A percentile compares a stretch with the other conserved stretches of the same genome.
phyloP scores from a whole-genome alignment of 2,797 vertebrate genomes.

The Myripristis jacobus region DNA sequence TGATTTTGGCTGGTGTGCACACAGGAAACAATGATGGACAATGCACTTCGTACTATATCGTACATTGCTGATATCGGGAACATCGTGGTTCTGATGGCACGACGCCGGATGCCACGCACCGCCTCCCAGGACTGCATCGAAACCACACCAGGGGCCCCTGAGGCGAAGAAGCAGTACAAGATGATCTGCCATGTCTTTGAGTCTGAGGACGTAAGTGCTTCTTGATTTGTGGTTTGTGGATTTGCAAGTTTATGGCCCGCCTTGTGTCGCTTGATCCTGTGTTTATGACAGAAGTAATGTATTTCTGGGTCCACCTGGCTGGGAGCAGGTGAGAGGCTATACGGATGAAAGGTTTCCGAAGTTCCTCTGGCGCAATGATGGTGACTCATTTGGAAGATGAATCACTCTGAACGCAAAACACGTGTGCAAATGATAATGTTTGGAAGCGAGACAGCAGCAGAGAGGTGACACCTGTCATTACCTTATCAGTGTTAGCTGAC shows the following conservation, averaged over 20 bases:
- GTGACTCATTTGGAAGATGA: conserved; percentile 18
- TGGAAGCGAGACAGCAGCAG: background rate
- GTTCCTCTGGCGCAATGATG: background rate
- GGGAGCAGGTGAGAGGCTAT: background rate
- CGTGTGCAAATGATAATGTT: background rate
- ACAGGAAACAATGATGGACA: conserved; percentile 99
- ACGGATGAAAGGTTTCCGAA: background rate
- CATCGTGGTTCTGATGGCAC: conserved; percentile 97
- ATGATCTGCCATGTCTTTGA: conserved; percentile 99
- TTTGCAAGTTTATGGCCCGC: conserved; percentile 4
- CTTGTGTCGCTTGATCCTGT: background rate
- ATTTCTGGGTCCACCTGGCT: background rate
- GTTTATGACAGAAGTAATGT: background rate
- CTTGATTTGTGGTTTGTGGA: conserved; percentile 2
- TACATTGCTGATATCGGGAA: conserved; percentile 98
- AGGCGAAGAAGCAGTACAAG: conserved; percentile 98
- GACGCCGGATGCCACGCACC: conserved; percentile 94
- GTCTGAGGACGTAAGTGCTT: conserved; percentile 94
- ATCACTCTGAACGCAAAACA: conserved; percentile 12
- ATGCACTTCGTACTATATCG: conserved; percentile 96
- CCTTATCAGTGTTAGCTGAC: background rate
- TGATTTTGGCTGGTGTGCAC: conserved; percentile 29
- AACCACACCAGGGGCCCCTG: conserved; percentile 94
- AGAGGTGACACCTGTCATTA: background rate
- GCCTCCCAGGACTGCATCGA: conserved; percentile 99